Evolutionary conservation across 37 sponge, comb jelly and placozoan species (phyloP), one percentile per base, ranked within the genome.

Genomic region (Crambe crambe): DNA sequence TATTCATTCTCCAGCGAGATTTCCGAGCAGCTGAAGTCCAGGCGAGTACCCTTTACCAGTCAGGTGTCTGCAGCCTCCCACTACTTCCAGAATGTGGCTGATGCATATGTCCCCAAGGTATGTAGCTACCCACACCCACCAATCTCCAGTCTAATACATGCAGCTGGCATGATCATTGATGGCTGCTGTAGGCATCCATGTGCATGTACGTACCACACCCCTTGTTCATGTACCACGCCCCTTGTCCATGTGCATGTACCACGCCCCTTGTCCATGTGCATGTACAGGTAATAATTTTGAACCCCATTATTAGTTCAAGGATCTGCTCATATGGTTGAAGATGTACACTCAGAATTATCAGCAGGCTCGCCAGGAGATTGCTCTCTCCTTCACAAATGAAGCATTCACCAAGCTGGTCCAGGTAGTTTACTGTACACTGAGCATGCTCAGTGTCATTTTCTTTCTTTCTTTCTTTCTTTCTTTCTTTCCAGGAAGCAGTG

Each of bases 71-170:
- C 83, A 42, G 44, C 47, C 32, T 70, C 75, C 58, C 60, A 66
- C 56, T 84, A 84, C 65, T 23, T 92, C 54, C 37, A 47, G 0
- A 21, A 61, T 6, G 60, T 92, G 26, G 93, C 85, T 9, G 93
- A 92, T 66, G 75, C 88, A 9, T 92, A 92, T 74, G 21, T 10
- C 8, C 0, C 25, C 47, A 82, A 81, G 80, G 92, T 91, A 40
- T 40, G 6, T 1, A 38, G 27, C 23, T 23, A 67, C 68, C 2
- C 35, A 3, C 68, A 67, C 64, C 6, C 17, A 67, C 35, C 21
- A 67, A 26, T 31, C 29, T 12, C 21, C 59, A 26, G 21, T 26
- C 59, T 18, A 58, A 2, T 58, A 18, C 20, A 58, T n/a, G n/a
- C n/a, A n/a, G n/a, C n/a, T n/a, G n/a, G n/a, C n/a, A n/a, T n/a